Base-by-base conservation (phyloP, 1,140 invertebrate genomes). In the Lordiphosa stackelbergi region DNA sequence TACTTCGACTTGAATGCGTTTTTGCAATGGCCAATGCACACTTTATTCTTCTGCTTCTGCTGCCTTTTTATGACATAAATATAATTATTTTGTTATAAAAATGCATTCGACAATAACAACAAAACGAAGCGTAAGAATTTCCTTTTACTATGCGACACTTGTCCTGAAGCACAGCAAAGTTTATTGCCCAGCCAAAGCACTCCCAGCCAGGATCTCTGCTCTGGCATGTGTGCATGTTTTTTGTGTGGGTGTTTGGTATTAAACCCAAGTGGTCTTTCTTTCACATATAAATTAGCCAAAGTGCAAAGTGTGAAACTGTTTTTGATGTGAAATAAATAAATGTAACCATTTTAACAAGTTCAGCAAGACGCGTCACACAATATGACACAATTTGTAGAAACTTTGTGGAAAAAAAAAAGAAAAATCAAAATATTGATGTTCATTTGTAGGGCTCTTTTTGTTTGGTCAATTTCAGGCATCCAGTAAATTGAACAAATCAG, bases 31-130 rank as follows among this genome's bases (percentile, higher is more conserved):
- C 34, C 48, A 65, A 57, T 57, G 66, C 38, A 34, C 49, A 41
- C 35, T n/a, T 24, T 3, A 6, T 36, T 11, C 12, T 47, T 24
- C 3, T 10, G 13, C 5, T 28, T 36, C 49, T 36, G 41, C 19
- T 16, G 37, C 56, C 16, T 12, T 42, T 52, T 51, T 59, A 38
- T 47, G 59, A 62, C 73, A 73, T 77, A 77, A 77, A 78, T 77
- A 77, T 77, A 77, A 77, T 77, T 77, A 77, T 78, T 78, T 73
- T 54, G 69, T 77, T 77, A 77, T 77, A 78, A 77, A 78, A 77
- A 78, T 73, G 73, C 73, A 64, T 61, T 72, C 57, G 43, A 62
- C 61, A 66, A 51, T 34, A 42, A 13, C 10, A 51, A 8, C 9
- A 11, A 10, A 10, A 13, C 5, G n/a, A 19, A 1, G 16, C 28